Percentiles rank a stretch among this genome's conserved stretches.
These are phyloP conservation scores for Euclidia mi DNA, from an alignment of 2,888 invertebrate genomes.

Conservation along the genomic window DNA sequence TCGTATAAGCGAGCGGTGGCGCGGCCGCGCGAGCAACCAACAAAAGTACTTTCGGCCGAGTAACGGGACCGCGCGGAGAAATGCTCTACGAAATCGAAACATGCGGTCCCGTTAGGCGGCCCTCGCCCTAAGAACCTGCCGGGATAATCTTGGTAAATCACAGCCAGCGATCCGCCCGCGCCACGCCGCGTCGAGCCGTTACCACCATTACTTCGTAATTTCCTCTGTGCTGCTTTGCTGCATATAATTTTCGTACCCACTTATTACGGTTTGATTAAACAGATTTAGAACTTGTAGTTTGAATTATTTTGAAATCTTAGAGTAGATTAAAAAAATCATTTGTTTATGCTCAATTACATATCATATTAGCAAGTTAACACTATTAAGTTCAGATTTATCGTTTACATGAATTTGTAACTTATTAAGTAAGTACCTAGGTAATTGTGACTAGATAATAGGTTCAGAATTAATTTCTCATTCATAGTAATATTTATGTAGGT, in stretches of 20 bases:
- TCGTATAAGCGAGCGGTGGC: constrained; percentile 66
- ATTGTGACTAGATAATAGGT: too few species aligned
- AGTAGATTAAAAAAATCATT: too few species aligned
- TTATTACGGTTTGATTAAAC: constrained; percentile 35
- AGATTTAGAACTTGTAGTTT: constrained; percentile 7
- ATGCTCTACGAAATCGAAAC: constrained; percentile 91
- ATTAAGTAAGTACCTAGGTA: too few species aligned
- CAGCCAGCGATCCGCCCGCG: constrained; percentile 60
- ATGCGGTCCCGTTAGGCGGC: constrained; percentile 87
- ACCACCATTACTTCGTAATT: constrained; percentile 52
- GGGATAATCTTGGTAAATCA: constrained; percentile 85
- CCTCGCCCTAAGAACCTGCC: constrained; percentile 79
- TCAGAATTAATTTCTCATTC: too few species aligned
- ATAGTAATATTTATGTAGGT: too few species aligned
- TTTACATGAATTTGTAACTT: too few species aligned
- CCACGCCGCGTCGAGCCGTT: too few species aligned
- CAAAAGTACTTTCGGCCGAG: constrained; percentile 88
- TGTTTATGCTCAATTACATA: too few species aligned
- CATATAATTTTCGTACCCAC: constrained; percentile 58
- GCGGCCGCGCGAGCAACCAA: constrained; percentile 70
- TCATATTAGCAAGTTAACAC: too few species aligned
- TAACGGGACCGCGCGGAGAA: constrained; percentile 89
- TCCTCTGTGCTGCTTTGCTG: constrained; percentile 46
- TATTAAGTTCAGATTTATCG: too few species aligned
- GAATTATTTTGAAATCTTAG: too few species aligned